Evolutionary conservation across 2,797 vertebrate species (phyloP), one percentile per base, ranked within the genome.

Genomic region (Jordanella pulchra): DNA sequence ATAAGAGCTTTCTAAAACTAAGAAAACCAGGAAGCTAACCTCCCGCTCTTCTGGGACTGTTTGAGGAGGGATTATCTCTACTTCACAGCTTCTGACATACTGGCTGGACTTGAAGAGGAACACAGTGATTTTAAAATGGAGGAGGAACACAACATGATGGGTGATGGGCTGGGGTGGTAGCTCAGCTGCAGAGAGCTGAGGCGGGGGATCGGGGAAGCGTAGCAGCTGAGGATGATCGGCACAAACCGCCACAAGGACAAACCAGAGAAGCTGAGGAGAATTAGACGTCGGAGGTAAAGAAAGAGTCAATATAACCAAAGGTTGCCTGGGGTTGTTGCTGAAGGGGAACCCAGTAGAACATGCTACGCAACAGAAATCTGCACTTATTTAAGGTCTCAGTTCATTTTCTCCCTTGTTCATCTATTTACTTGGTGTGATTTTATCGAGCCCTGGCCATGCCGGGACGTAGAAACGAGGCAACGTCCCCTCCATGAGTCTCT

Each of bases 381-480:
- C 80, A 71, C 71, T 75, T 58, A 78, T 69, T 56, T 78, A 81
- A 85, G 72, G 79, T 72, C 17, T 83, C 27, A 54, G 84, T 80
- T 88, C 78, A 77, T 74, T 58, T 56, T 39, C 13, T 66, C 73
- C 17, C 21, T 17, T 30, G 47, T 32, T 5, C 0, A 11, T 63
- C 82, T 94, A 95, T 88, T 95, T 95, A 79, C 71, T 86, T 54
- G 91, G 71, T 0, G 92, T 93, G 83, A 95, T 95, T 78, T 93
- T 95, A 93, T 99, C 96, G 65, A 99, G 94, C 1, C 95, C 92
- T 0, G 97, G 97, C 98, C 97, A 99, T 0, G 96, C 94, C 0
- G 97, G 96, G 82, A 99, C 95, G 58, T 99, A 98, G 90, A 96
- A 97, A 69, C 97, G 95, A 50, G 97, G 97, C 84, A 99, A 83